Evolutionary conservation across 2,113 vertebrate genomes (phyloP).

Genomic region (Tyrannus savana): DNA sequence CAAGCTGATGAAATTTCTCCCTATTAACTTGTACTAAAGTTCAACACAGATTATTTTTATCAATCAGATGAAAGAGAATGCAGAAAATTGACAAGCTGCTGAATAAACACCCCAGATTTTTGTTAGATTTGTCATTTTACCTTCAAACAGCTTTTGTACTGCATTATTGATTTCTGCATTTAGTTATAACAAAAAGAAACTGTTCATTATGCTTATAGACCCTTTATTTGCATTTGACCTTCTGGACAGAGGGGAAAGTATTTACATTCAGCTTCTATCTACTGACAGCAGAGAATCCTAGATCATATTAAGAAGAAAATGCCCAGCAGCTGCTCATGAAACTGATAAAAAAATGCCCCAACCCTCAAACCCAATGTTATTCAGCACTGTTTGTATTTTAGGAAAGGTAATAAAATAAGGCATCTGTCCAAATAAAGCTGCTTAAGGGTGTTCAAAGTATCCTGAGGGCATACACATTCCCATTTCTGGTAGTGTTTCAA

Average conservation of each 20-base stretch:
- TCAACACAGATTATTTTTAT: not conserved
- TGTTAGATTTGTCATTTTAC: not conserved
- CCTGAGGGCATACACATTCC: not conserved
- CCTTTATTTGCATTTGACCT: slow-evolving; percentile 18
- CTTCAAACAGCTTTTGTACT: not conserved
- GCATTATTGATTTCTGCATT: slow-evolving; percentile 16
- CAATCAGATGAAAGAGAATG: not conserved
- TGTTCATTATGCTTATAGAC: not conserved
- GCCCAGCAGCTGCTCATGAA: slow-evolving; percentile 35
- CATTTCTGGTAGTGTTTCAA: not conserved
- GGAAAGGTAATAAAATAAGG: slow-evolving; percentile 1
- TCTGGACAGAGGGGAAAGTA: not conserved
- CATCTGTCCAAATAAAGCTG: slow-evolving; percentile 25
- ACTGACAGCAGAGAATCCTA: not conserved
- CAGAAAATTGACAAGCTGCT: not conserved
- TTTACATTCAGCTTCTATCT: slow-evolving; percentile 25
- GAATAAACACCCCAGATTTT: not conserved
- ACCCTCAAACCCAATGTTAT: not conserved
- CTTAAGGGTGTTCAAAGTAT: not conserved
- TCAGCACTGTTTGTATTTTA: not conserved
- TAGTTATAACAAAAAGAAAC: slow-evolving; percentile 7
- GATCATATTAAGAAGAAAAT: slow-evolving; percentile 30
- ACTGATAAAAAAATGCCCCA: not conserved
- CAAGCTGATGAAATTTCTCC: not conserved
- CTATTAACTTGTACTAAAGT: not conserved